Conservation (phyloP, 2,113 vertebrate genomes). For the Periophthalmus modestus region DNA sequence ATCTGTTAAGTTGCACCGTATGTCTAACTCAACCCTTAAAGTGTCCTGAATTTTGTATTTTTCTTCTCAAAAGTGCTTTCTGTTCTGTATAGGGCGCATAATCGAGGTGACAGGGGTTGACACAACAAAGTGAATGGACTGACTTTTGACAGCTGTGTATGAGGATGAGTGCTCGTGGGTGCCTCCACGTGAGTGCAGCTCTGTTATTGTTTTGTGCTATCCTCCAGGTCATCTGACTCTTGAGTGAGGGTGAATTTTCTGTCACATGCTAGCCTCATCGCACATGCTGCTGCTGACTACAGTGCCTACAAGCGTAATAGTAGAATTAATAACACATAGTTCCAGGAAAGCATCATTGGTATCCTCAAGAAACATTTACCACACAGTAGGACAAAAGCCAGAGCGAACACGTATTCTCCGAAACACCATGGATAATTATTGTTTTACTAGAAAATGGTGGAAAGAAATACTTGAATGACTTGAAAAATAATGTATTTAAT, state of each 20-base stretch:
- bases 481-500: constrained; percentile 25
- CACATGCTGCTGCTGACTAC: constrained; percentile 46
- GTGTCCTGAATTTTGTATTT: not conserved
- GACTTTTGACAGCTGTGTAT: constrained; percentile 60
- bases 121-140: constrained; percentile 36
- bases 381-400: constrained; percentile 36
- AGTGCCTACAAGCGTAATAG: constrained; percentile 51
- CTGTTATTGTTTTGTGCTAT: constrained; percentile 66
- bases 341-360: constrained; percentile 47
- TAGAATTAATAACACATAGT: constrained; percentile 68
- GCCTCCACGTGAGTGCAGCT: constrained; percentile 16
- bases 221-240: constrained; percentile 55
- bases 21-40: not conserved
- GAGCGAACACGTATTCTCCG: constrained; percentile 22
- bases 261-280: constrained; percentile 49
- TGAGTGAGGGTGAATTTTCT: constrained; percentile 33
- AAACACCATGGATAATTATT: constrained; percentile 31
- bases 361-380: constrained; percentile 64
- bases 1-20: not conserved
- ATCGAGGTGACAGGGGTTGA: constrained; percentile 33
- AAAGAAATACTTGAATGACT: constrained; percentile 37
- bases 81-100: constrained; percentile 24
- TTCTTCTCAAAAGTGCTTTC: not conserved
- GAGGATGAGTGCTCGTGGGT: constrained; percentile 25
- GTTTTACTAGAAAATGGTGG: constrained; percentile 46